Conservation (phyloP, 64 coral and sea anemone species). For the Astreopora myriophthalma region DNA sequence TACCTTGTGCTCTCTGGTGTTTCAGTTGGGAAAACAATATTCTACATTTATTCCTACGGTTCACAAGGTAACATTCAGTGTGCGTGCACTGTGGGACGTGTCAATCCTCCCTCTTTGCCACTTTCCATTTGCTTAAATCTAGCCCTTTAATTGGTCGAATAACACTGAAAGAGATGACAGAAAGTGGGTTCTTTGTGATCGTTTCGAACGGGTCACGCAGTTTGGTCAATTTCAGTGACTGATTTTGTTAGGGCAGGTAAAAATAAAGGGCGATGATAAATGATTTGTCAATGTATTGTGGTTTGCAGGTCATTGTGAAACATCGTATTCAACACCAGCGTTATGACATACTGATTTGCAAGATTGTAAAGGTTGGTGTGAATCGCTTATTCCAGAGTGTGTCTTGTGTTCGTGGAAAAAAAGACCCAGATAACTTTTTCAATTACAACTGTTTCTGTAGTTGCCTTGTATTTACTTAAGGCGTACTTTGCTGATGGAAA, state of each 20-base stretch:
- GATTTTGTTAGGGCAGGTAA: no score
- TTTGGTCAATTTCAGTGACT: not conserved
- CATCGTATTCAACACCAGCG: constrained; percentile 92
- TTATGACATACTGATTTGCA: constrained; percentile 90
- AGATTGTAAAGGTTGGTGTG: constrained; percentile 83
- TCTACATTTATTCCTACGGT: constrained; percentile 93
- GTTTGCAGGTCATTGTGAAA: constrained; percentile 72
- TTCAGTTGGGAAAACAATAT: constrained; percentile 93
- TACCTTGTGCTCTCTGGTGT: constrained; percentile 91
- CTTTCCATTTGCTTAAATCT: no score
- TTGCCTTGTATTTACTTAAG: not conserved
- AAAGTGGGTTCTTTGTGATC: no score
- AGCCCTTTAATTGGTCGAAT: no score
- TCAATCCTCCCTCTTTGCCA: no score
- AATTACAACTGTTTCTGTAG: no score
- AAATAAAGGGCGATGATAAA: no score
- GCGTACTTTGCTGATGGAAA: not conserved
- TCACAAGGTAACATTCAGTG: constrained; percentile 68
- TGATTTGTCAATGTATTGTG: not conserved
- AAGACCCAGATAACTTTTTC: not conserved
- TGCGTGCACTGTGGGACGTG: no score
- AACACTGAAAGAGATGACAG: no score
- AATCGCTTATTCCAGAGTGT: not conserved
- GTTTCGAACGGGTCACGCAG: no score
- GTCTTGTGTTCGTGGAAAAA: not conserved